These are phyloP conservation scores for Tolypeutes matacus DNA, from an alignment of 2,797 vertebrate genomes.

Conservation along the genomic window DNA sequence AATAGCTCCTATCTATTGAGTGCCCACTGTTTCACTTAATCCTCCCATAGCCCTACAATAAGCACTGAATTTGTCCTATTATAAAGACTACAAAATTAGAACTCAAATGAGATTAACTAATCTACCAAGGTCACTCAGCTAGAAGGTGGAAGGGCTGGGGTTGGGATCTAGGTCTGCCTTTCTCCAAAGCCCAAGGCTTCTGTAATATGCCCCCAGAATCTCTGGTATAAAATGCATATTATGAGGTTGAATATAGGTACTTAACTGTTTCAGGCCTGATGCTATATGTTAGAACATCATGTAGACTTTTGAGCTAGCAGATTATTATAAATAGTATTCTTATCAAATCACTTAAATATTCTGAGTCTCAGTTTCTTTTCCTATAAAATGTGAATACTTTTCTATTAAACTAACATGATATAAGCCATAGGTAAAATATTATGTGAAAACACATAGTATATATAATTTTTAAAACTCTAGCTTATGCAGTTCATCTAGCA, in stretches of 20 bases:
- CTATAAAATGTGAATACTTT: not conserved
- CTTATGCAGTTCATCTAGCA: not conserved
- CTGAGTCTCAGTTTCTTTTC: not conserved
- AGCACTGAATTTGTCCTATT: not conserved
- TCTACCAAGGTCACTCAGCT: not conserved
- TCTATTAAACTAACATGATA: not conserved
- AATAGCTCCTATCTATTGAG: not conserved
- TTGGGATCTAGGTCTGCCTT: not conserved
- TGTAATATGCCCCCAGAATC: accelerated
- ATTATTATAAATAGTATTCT: not conserved
- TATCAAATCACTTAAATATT: not conserved
- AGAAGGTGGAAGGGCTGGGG: not conserved
- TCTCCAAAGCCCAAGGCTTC: not conserved
- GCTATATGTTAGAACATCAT: not conserved
- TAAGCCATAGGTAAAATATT: not conserved
- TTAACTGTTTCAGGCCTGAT: not conserved
- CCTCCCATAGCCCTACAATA: not conserved
- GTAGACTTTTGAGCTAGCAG: not conserved
- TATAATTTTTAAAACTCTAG: not conserved
- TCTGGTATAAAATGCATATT: not conserved
- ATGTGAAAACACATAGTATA: not conserved
- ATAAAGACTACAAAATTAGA: not conserved
- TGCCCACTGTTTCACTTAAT: not conserved
- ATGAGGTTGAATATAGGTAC: not conserved
- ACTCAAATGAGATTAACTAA: not conserved